Evolutionary conservation across 1,140 invertebrate genomes (phyloP).

Genomic region (Archegozetes longisetosus): DNA sequence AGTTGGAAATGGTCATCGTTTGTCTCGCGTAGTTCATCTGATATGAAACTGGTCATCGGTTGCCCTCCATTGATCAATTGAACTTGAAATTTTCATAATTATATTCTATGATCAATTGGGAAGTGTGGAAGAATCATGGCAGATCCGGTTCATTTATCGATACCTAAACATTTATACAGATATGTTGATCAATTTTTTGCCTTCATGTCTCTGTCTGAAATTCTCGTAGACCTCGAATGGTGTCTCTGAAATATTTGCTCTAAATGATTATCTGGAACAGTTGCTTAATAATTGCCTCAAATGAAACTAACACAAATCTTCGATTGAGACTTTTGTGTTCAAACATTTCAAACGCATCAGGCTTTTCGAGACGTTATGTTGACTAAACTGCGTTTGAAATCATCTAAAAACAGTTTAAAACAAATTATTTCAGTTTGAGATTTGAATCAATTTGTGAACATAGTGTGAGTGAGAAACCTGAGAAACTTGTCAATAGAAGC

Average conservation of each 20-base stretch:
- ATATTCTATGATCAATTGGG: not conserved
- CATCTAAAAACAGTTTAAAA: constrained; percentile 43
- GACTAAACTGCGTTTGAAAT: constrained; percentile 76
- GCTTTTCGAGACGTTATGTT: constrained; percentile 71
- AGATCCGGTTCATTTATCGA: not conserved
- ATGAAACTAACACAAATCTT: constrained; percentile 64
- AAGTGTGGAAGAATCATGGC: not conserved
- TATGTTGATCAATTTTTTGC: constrained; percentile 5
- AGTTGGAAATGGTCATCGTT: too few species aligned
- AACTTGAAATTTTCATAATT: too few species aligned
- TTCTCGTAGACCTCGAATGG: constrained; percentile 32
- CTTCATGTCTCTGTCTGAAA: not conserved
- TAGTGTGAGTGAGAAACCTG: constrained; percentile 49
- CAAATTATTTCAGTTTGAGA: constrained; percentile 11
- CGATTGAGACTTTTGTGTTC: constrained; percentile 70
- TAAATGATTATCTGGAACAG: constrained; percentile 58
- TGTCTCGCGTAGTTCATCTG: too few species aligned
- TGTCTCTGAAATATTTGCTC: constrained; percentile 43
- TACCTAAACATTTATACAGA: not conserved
- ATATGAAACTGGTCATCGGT: constrained; percentile 3
- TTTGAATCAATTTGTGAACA: not conserved
- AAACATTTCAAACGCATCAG: constrained; percentile 70
- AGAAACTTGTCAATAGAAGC: constrained; percentile 55
- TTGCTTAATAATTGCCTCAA: constrained; percentile 59
- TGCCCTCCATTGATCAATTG: too few species aligned